Evolutionary conservation across 2,888 invertebrate species (phyloP).

Genomic region (Eledona agricola): DNA sequence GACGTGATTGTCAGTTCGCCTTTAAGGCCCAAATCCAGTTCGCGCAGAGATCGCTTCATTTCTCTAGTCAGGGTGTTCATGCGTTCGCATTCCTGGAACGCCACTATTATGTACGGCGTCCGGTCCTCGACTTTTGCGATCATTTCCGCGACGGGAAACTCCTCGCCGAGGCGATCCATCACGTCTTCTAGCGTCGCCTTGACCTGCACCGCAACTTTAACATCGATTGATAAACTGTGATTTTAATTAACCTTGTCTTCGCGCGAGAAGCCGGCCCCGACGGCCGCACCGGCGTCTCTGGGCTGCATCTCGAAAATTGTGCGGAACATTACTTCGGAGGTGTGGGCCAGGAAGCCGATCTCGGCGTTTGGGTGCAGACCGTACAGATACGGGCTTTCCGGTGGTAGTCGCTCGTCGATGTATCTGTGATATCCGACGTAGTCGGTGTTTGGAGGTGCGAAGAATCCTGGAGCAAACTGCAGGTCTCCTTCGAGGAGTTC

Average conservation of each 20-base stretch:
- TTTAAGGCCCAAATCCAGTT: conserved; percentile 68
- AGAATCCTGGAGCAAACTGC: conserved; percentile 82
- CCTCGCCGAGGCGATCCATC: conserved; percentile 86
- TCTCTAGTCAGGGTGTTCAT: conserved; percentile 90
- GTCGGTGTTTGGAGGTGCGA: conserved; percentile 88
- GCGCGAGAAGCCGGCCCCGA: conserved; percentile 74
- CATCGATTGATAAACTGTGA: conserved; percentile 11
- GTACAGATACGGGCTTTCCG: conserved; percentile 89
- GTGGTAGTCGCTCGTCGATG: conserved; percentile 85
- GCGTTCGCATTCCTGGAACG: conserved; percentile 92
- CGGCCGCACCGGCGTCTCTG: conserved; percentile 77
- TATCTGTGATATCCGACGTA: conserved; percentile 87
- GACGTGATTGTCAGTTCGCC: conserved; percentile 90
- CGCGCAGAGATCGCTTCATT: conserved; percentile 80
- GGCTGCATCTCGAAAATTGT: conserved; percentile 92
- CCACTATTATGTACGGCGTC: conserved; percentile 91
- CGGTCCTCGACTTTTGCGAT: conserved; percentile 88
- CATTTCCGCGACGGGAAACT: conserved; percentile 86
- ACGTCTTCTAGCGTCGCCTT: conserved; percentile 84
- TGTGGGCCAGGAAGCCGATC: conserved; percentile 90
- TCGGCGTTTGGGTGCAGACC: conserved; percentile 95
- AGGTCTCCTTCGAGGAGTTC: conserved; percentile 90
- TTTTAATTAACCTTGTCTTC: conserved; percentile 81
- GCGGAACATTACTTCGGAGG: conserved; percentile 84
- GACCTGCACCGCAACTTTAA: conserved; percentile 64